phyloP scores from a whole-genome alignment of 1,140 invertebrate species.

The Maconellicoccus hirsutus region DNA sequence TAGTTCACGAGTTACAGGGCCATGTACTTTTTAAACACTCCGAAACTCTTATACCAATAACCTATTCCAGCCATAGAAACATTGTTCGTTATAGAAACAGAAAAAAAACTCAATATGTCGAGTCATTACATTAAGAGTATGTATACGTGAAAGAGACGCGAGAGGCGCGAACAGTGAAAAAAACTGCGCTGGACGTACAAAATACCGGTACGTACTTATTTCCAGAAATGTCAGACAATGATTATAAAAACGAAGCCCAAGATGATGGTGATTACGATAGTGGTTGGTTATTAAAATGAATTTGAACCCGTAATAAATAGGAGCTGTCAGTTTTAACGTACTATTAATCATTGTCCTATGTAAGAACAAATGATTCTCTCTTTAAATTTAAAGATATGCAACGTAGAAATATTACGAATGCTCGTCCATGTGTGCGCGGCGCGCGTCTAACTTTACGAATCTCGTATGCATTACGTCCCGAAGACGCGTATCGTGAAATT shows the following conservation, averaged over 20 bases:
- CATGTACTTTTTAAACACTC: not conserved
- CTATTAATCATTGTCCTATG: slow-evolving; percentile 19
- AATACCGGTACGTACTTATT: slow-evolving; percentile 20
- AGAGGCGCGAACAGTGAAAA: not conserved
- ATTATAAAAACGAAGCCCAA: slow-evolving; percentile 12
- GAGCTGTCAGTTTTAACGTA: slow-evolving; percentile 21
- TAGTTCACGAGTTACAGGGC: not conserved
- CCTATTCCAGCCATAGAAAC: not conserved
- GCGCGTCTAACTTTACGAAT: too few relatives aligned
- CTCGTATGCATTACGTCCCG: too few relatives aligned
- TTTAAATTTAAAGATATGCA: not conserved
- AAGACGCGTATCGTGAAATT: too few relatives aligned
- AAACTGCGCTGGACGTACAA: not conserved
- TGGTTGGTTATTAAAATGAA: slow-evolving; percentile 22
- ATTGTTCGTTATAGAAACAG: slow-evolving; percentile 5
- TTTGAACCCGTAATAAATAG: slow-evolving; percentile 21
- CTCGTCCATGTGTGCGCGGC: too few relatives aligned
- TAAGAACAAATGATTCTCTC: slow-evolving; percentile 21
- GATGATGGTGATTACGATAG: slow-evolving; percentile 21
- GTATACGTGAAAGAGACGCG: not conserved
- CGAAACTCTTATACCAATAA: slow-evolving; percentile 14
- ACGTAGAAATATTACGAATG: too few relatives aligned
- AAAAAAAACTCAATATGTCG: slow-evolving; percentile 11
- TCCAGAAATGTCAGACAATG: slow-evolving; percentile 21
- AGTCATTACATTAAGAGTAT: slow-evolving; percentile 16